phyloP scores from a whole-genome alignment of 2,797 vertebrate genomes.

The Protosalanx chinensis region DNA sequence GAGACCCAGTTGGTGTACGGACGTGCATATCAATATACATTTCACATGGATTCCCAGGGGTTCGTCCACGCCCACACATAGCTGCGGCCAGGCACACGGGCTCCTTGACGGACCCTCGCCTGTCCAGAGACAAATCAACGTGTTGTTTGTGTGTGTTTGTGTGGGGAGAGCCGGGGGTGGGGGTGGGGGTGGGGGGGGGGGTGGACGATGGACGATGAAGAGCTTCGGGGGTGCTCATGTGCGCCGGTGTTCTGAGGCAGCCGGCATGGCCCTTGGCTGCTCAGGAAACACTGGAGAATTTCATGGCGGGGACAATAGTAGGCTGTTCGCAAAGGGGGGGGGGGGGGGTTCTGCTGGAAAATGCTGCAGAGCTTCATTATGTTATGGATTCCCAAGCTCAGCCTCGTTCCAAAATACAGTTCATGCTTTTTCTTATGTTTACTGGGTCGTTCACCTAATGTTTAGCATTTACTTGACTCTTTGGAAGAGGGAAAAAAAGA shows the following conservation, averaged over 20 bases:
- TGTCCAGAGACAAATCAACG: constrained; percentile 30
- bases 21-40: constrained; percentile 24
- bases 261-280: background rate
- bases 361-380: background rate
- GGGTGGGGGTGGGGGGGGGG: too few relatives aligned
- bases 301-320: constrained; percentile 1
- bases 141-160: background rate
- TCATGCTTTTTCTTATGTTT: background rate
- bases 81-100: constrained; percentile 2
- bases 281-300: background rate
- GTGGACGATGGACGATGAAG: background rate
- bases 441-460: background rate
- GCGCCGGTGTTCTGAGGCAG: background rate
- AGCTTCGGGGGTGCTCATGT: background rate
- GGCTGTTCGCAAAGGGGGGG: background rate
- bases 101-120: constrained; percentile 30
- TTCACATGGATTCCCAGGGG: constrained; percentile 11
- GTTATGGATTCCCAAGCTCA: background rate
- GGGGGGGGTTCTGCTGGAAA: background rate
- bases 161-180: background rate
- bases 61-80: background rate
- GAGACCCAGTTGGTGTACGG: constrained; percentile 31
- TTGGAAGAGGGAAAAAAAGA: too few relatives aligned
- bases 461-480: background rate
- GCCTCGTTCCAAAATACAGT: background rate